phyloP scores from a whole-genome alignment of 1,140 invertebrate species.

The Sipha flava region DNA sequence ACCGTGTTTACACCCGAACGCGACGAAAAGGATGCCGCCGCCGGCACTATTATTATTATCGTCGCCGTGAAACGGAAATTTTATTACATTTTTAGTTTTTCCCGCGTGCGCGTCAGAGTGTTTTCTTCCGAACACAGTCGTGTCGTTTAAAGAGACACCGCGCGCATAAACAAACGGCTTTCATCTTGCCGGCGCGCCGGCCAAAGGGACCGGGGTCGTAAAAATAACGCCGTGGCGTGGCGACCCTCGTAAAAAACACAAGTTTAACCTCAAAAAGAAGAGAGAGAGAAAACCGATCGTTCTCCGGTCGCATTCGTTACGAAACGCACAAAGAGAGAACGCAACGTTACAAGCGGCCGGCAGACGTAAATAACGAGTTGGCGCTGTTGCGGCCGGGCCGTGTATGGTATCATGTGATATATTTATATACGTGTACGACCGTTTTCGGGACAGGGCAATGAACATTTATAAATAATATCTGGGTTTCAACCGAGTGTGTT shows the following conservation, averaged over 20 bases:
- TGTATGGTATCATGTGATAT: too few relatives aligned
- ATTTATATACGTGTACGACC: conserved; percentile 43
- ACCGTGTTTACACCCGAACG: neutral
- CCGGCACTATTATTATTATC: neutral
- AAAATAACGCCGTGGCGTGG: neutral
- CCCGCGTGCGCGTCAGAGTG: too few relatives aligned
- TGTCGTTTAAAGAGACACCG: conserved; percentile 17
- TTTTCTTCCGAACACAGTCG: neutral
- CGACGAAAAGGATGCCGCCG: neutral
- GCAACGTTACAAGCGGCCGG: too few relatives aligned
- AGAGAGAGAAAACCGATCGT: too few relatives aligned
- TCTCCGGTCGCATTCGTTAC: neutral
- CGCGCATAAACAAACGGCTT: conserved; percentile 23
- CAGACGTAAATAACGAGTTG: neutral
- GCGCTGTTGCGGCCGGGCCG: too few relatives aligned
- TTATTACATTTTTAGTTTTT: neutral
- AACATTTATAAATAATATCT: too few relatives aligned
- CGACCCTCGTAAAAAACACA: conserved; percentile 26
- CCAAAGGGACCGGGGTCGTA: conserved; percentile 16
- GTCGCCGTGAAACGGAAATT: neutral
- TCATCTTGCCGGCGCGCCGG: neutral
- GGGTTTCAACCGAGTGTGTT: too few relatives aligned
- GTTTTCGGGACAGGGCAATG: too few relatives aligned
- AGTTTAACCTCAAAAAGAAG: conserved; percentile 22
- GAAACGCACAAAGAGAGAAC: neutral